A percentile compares a stretch with the other conserved stretches of the same genome.
phyloP scores from a whole-genome alignment of 2,113 vertebrate genomes.

The Periophthalmus modestus region DNA sequence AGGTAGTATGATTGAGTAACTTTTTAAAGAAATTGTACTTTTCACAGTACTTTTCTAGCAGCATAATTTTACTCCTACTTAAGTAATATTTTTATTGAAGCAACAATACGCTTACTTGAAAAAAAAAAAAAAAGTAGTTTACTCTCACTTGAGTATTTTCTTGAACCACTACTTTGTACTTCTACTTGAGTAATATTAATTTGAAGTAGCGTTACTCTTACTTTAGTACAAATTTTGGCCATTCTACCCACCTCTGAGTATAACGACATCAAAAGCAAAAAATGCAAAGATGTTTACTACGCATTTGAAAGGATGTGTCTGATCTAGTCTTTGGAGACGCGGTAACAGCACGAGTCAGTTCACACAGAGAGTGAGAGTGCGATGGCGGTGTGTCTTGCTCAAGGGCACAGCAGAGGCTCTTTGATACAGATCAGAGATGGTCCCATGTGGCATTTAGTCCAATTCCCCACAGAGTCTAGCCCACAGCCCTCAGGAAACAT shows the following conservation, averaged over 20 bases:
- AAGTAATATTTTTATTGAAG: no score
- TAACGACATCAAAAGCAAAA: background rate
- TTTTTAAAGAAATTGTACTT: no score
- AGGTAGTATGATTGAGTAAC: no score
- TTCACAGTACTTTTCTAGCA: no score
- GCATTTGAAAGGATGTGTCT: slow-evolving; percentile 27
- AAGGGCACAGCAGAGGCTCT: slow-evolving; percentile 40
- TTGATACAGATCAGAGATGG: slow-evolving; percentile 51
- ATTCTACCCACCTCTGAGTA: background rate
- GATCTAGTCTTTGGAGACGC: slow-evolving; percentile 33
- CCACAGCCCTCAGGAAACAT: background rate
- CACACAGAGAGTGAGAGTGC: slow-evolving; percentile 13
- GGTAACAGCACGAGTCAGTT: slow-evolving; percentile 42
- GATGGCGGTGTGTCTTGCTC: slow-evolving; percentile 27
- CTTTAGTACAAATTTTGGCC: no score
- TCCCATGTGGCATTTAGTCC: slow-evolving; percentile 26
- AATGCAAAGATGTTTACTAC: slow-evolving; percentile 1
- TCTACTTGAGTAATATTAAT: no score
- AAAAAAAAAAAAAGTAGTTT: no score
- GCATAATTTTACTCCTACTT: no score
- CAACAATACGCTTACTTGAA: no score
- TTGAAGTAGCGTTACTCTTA: no score
- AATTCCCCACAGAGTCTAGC: slow-evolving; percentile 20
- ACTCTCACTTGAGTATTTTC: no score
- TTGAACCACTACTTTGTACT: no score